These are phyloP conservation scores for Temnothorax curvispinosus DNA, from an alignment of 1,140 invertebrate genomes.

Conservation along the genomic window DNA sequence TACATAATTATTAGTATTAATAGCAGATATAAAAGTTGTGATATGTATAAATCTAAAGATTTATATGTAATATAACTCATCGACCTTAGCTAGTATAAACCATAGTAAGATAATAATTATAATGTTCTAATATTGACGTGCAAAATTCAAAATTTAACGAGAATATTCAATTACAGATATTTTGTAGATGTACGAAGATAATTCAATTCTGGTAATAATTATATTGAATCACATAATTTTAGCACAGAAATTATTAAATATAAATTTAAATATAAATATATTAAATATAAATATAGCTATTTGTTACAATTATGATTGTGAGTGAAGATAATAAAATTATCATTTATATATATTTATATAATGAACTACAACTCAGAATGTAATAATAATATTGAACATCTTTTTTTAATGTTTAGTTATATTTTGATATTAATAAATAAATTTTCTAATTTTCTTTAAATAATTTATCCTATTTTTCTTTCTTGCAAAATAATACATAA, in stretches of 20 bases:
- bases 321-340: background rate
- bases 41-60: background rate
- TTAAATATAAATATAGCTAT: background rate
- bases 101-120: background rate
- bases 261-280: too few species aligned
- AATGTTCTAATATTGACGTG: background rate
- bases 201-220: background rate
- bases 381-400: background rate
- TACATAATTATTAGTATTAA: background rate
- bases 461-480: background rate
- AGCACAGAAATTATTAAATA: background rate
- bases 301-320: background rate
- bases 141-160: background rate
- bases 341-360: background rate
- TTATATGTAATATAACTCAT: constrained; percentile 7
- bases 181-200: background rate
- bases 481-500: background rate
- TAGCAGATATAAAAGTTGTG: background rate
- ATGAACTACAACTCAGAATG: background rate
- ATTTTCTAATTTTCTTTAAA: background rate
- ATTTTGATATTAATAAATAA: background rate
- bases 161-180: background rate
- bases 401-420: background rate
- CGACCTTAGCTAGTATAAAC: background rate
- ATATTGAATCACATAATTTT: background rate